Evolutionary conservation across 1,140 invertebrate genomes (phyloP).

Genomic region (Trichogramma pretiosum): DNA sequence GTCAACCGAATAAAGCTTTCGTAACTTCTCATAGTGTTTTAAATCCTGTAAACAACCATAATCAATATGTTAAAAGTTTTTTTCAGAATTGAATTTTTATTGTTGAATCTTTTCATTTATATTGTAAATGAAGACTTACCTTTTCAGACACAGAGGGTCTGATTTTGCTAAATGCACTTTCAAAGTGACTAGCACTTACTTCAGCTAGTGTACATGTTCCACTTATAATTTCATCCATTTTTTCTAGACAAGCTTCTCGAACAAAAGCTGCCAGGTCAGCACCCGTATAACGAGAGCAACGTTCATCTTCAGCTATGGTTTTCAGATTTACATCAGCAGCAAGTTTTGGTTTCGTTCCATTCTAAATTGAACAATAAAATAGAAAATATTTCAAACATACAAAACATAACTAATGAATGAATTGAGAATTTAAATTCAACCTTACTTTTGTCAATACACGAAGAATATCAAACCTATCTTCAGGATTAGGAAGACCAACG

Average conservation of each 20-base stretch:
- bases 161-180: conserved; percentile 61
- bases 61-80: too few species aligned
- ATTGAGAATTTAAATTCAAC: too few species aligned
- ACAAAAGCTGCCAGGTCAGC: conserved; percentile 86
- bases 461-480: conserved; percentile 82
- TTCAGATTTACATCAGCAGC: conserved; percentile 69
- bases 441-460: conserved; percentile 79
- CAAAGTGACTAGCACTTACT: conserved; percentile 51
- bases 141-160: conserved; percentile 71
- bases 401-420: too few species aligned
- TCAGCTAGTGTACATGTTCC: conserved; percentile 25
- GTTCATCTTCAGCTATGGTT: conserved; percentile 51
- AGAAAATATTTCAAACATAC: too few species aligned
- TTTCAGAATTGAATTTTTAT: too few species aligned
- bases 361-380: conserved; percentile 50
- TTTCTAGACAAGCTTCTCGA: conserved; percentile 69
- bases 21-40: conserved; percentile 52
- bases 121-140: conserved; percentile 27
- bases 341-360: conserved; percentile 67
- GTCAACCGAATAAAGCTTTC: conserved; percentile 48
- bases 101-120: neutral
- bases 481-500: conserved; percentile 76
- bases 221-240: conserved; percentile 59
- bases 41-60: conserved; percentile 34
- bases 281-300: conserved; percentile 77